Evolutionary conservation across 2,888 invertebrate genomes (phyloP), one percentile per base, ranked within the genome.

Genomic region (Netelia virgata): DNA sequence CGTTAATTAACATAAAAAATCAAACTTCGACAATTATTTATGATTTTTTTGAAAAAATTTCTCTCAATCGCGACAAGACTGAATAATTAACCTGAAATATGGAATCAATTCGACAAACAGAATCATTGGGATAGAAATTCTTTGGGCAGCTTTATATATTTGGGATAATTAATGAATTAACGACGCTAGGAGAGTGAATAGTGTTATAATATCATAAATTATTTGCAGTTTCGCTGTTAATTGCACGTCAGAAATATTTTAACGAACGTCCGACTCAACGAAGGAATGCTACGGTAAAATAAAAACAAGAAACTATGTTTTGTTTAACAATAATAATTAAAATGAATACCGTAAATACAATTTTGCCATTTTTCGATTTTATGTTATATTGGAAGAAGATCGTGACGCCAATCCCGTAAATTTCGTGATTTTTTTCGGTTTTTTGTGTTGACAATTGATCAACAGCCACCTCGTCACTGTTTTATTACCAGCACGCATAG

Each of bases 391-490:
- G 9, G 57, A 57, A 1, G 47, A 57, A 57, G 64, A 41, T 28
- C 16, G 16, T n/a, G 75, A 66, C 0, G 16, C 10, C 55, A 2
- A 14, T 50, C 55, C 18, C n/a, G 14, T 14, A 28, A 53, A 50
- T 14, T 23, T 57, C 11, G n/a, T 11, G 10, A 36, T 64, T 23
- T 9, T 47, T 20, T 55, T 8, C 10, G n/a, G 18, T 2, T 47
- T 2, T 6, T 16, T 10, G 11, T 14, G 28, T 28, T n/a, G n/a
- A 6, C 59, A n/a, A 18, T 78, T 83, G 0, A 11, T 47, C 23
- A 87, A 36, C 53, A 90, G 66, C 90, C 90, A 90, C 28, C 81
- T 28, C 8, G 59, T 82, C 14, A 90, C 83, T 23, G 61, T 41
- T 57, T 80, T 80, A 47, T 88, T 87, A n/a, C 82, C 76, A 59